Conservation (phyloP, 2,888 invertebrate genomes). For the Hoplodrina ambigua region DNA sequence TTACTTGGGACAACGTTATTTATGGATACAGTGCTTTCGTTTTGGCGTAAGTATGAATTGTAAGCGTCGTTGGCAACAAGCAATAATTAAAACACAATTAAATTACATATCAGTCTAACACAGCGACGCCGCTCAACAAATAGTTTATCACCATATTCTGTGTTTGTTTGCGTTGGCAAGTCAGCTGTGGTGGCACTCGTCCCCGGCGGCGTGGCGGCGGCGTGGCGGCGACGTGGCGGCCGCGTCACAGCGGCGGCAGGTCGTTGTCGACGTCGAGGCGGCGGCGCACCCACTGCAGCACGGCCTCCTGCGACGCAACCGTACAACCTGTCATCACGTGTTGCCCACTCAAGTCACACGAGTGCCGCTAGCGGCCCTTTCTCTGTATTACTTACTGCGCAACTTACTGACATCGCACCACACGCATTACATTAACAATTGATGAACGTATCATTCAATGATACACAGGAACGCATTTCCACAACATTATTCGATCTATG, state of each 20-base stretch:
- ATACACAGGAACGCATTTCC: too few relatives aligned
- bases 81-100: not conserved
- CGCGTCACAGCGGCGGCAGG: conserved; percentile 70
- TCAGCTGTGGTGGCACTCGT: not conserved
- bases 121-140: not conserved
- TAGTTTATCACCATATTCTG: conserved; percentile 5
- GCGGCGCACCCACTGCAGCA: conserved; percentile 84
- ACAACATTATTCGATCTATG: too few relatives aligned
- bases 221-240: conserved; percentile 29
- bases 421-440: too few relatives aligned
- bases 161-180: not conserved
- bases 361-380: too few relatives aligned
- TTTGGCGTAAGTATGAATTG: not conserved
- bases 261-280: conserved; percentile 84
- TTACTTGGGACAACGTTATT: not conserved
- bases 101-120: not conserved
- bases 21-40: not conserved
- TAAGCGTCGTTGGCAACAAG: not conserved
- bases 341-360: not conserved
- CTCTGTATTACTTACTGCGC: too few relatives aligned
- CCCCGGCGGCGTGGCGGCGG: conserved; percentile 43
- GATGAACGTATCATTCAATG: too few relatives aligned
- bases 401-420: too few relatives aligned
- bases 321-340: not conserved
- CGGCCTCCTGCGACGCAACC: conserved; percentile 74